Conservation (phyloP, 2,113 vertebrate genomes). For the Sphaerodactylus townsendi region DNA sequence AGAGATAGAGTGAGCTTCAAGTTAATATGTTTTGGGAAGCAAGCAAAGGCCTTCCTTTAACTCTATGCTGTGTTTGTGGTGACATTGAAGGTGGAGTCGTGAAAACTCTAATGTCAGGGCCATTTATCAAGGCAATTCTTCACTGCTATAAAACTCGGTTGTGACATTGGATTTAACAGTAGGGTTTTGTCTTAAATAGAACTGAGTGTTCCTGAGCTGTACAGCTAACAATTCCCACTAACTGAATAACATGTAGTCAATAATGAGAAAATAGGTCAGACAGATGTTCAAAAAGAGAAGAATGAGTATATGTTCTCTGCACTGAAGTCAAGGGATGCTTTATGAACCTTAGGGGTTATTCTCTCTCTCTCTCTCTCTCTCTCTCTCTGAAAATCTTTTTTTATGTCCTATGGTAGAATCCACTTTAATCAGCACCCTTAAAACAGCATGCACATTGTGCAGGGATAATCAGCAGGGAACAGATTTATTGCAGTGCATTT, state of each 20-base stretch:
- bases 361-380: background rate
- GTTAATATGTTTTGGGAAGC: conserved; percentile 77
- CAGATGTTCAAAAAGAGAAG: conserved; percentile 39
- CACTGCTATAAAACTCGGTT: conserved; percentile 66
- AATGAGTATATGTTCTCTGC: conserved; percentile 33
- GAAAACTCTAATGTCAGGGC: conserved; percentile 77
- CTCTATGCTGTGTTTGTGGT: conserved; percentile 63
- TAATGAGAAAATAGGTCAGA: conserved; percentile 55
- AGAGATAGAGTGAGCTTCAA: conserved; percentile 76
- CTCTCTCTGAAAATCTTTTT: background rate
- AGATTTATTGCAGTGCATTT: conserved; percentile 46
- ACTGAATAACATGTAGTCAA: conserved; percentile 51
- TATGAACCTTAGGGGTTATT: conserved; percentile 1
- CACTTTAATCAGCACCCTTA: conserved; percentile 20
- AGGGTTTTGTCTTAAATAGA: conserved; percentile 69
- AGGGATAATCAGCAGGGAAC: conserved; percentile 5
- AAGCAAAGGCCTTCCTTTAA: conserved; percentile 71
- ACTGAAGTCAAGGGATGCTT: background rate
- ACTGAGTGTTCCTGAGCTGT: conserved; percentile 53
- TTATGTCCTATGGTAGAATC: background rate
- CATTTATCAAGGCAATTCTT: conserved; percentile 79
- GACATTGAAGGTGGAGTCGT: conserved; percentile 77
- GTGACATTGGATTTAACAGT: conserved; percentile 74
- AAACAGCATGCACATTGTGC: conserved; percentile 31
- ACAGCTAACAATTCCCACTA: conserved; percentile 47